These are phyloP conservation scores for Machimus rusticus DNA, from an alignment of 2,888 invertebrate genomes.

Conservation along the genomic window DNA sequence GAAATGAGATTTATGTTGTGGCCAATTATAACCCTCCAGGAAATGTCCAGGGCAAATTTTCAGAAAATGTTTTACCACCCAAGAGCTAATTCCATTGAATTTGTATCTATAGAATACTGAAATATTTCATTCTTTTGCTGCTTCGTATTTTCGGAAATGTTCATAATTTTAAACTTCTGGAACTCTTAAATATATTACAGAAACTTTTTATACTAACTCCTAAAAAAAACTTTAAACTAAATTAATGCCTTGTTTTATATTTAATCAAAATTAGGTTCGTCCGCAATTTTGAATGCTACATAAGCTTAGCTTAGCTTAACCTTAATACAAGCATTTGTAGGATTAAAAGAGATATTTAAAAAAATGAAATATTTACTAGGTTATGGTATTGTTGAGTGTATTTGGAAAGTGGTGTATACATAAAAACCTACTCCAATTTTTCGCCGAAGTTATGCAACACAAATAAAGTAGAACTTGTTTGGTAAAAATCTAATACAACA, in stretches of 20 bases:
- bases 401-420: no score
- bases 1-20: constrained; percentile 43
- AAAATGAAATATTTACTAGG: no score
- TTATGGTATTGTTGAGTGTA: no score
- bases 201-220: no score
- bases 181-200: not conserved
- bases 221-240: no score
- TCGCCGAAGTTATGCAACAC: not conserved
- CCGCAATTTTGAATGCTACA: no score
- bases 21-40: constrained; percentile 51
- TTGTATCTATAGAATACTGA: not conserved
- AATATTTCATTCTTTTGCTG: not conserved
- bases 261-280: no score
- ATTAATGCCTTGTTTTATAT: no score
- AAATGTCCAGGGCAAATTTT: constrained; percentile 43
- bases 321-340: no score
- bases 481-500: not conserved
- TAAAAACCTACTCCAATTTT: not conserved
- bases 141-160: not conserved
- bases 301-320: no score
- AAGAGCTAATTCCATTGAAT: not conserved
- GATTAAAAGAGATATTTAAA: no score
- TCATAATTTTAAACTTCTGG: not conserved
- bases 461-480: not conserved
- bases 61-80: constrained; percentile 46